Percentiles rank a stretch among this genome's conserved stretches.
phyloP scores from a whole-genome alignment of 2,888 invertebrate species.

The Steinernema hermaphroditum region DNA sequence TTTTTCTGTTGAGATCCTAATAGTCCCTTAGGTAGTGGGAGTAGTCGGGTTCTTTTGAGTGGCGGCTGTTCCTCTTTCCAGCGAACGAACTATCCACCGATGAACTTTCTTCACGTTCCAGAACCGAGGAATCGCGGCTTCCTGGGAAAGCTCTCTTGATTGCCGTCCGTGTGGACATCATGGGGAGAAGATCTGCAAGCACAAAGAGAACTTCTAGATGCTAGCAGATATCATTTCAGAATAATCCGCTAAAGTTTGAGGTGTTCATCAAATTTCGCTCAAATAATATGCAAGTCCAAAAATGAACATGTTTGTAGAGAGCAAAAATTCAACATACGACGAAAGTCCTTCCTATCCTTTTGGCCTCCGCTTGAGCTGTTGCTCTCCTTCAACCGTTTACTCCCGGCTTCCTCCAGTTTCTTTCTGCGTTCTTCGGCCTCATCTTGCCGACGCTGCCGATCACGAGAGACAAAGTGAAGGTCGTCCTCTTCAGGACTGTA shows the following conservation, averaged over 20 bases:
- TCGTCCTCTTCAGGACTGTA: background rate
- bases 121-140: conserved; percentile 11
- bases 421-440: conserved; percentile 13
- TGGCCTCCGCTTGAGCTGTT: background rate
- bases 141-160: background rate
- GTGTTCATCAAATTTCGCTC: no score
- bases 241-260: no score
- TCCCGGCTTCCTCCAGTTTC: conserved; percentile 4
- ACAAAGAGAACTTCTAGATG: background rate
- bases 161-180: background rate
- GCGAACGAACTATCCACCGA: conserved; percentile 3
- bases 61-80: background rate
- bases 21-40: conserved; percentile 10
- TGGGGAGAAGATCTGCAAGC: background rate
- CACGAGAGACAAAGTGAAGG: conserved; percentile 10
- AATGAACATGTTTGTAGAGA: no score
- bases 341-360: background rate
- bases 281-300: no score
- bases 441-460: background rate
- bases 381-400: conserved; percentile 15
- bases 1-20: background rate
- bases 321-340: background rate
- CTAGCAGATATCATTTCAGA: no score
- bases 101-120: conserved; percentile 12
- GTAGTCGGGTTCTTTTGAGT: conserved; percentile 5